These are phyloP conservation scores for Atherinomorus stipes DNA, from an alignment of 2,113 vertebrate species.

Conservation along the genomic window DNA sequence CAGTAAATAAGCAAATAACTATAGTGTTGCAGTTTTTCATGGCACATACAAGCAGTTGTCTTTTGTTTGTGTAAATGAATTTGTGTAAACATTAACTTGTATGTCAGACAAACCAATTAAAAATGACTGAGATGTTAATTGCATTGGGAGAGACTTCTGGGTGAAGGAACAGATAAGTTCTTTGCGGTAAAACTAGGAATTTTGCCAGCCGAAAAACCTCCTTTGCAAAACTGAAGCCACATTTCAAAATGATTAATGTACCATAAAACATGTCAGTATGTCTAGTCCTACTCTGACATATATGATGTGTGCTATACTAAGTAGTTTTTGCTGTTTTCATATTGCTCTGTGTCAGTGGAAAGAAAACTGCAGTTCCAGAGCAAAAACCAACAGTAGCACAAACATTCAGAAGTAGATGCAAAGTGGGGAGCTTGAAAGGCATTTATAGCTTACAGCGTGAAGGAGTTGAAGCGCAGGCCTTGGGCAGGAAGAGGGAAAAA, in stretches of 20 bases:
- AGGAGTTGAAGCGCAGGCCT: conserved; percentile 43
- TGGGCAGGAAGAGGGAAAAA: conserved; percentile 21
- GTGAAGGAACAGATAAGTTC: not conserved
- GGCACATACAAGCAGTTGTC: no score
- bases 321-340: not conserved
- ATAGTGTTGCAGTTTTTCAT: no score
- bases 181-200: not conserved
- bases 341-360: not conserved
- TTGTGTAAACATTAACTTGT: not conserved
- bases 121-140: not conserved
- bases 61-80: not conserved
- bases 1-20: no score
- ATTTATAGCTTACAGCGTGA: conserved; percentile 58
- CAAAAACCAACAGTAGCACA: not conserved
- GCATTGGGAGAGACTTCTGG: no score
- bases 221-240: not conserved
- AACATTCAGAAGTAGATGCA: conserved; percentile 30
- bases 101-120: no score
- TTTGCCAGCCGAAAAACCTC: not conserved
- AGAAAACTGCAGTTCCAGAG: not conserved
- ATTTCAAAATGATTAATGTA: not conserved
- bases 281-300: no score
- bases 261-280: no score
- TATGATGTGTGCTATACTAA: not conserved
- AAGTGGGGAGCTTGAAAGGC: conserved; percentile 37